These are phyloP conservation scores for Eurytoma californica DNA, from an alignment of 2,888 invertebrate species.

Conservation along the genomic window DNA sequence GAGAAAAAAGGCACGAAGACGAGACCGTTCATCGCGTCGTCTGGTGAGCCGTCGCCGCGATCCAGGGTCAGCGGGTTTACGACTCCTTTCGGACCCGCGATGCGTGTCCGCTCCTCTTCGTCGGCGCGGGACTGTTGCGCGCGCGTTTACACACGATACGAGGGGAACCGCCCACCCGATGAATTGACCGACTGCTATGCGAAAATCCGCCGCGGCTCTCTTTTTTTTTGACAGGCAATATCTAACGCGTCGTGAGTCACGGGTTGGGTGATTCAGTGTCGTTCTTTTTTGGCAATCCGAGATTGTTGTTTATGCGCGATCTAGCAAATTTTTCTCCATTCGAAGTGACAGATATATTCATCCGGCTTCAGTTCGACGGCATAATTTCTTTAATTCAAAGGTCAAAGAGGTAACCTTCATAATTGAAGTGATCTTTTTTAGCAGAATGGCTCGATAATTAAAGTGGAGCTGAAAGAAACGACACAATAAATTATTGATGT, in stretches of 20 bases:
- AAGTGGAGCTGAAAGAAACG: too few species aligned
- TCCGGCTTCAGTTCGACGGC: constrained; percentile 27
- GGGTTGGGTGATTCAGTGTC: constrained; percentile 30
- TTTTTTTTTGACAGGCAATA: not conserved
- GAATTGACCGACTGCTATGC: constrained; percentile 20
- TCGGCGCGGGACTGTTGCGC: not conserved
- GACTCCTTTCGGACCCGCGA: constrained; percentile 1
- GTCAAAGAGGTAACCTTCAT: constrained; percentile 1
- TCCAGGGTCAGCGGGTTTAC: constrained; percentile 45
- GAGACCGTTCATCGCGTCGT: constrained; percentile 26
- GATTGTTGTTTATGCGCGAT: constrained; percentile 28
- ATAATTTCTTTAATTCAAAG: constrained; percentile 30
- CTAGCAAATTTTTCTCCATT: constrained; percentile 32
- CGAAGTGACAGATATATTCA: constrained; percentile 41
- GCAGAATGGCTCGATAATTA: not conserved
- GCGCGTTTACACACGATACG: too few species aligned
- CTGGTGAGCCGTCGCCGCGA: constrained; percentile 2
- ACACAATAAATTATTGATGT: too few species aligned
- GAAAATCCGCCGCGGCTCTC: not conserved
- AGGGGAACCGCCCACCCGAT: constrained; percentile 24
- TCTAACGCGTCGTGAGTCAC: constrained; percentile 38
- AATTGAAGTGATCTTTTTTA: not conserved
- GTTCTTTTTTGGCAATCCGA: constrained; percentile 8
- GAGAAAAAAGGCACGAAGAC: constrained; percentile 7
- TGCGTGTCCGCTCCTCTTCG: constrained; percentile 8